Percentiles rank a stretch among this genome's conserved stretches.
Evolutionary conservation across 2,797 vertebrate genomes (phyloP).

Genomic region (Halcyon chelicuti): DNA sequence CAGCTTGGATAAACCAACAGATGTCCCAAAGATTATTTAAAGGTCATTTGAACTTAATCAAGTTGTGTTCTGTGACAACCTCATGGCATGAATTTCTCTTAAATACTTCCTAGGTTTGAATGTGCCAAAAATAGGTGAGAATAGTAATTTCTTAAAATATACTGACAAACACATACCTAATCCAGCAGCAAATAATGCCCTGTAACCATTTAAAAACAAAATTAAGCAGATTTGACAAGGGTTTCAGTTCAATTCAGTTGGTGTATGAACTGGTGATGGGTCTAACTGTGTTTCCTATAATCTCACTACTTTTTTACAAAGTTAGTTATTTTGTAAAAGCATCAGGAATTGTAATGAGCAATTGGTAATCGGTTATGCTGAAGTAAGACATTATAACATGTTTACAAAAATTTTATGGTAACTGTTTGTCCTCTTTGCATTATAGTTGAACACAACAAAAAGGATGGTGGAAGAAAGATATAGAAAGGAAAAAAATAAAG

Average conservation of each 20-base stretch:
- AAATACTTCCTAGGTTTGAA: not conserved
- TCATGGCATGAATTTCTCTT: not conserved
- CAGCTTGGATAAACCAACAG: slow-evolving; percentile 16
- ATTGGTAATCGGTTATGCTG: not conserved
- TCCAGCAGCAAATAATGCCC: not conserved
- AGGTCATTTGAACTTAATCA: not conserved
- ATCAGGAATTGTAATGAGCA: not conserved
- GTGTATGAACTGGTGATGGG: not conserved
- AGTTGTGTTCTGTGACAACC: not conserved
- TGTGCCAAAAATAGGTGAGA: not conserved
- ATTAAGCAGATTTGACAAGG: not conserved
- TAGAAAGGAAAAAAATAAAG: not conserved
- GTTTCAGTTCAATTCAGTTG: not conserved
- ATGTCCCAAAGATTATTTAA: slow-evolving; percentile 24
- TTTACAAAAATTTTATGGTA: not conserved
- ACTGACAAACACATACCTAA: not conserved
- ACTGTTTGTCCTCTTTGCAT: not conserved
- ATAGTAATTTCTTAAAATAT: not conserved
- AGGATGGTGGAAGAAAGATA: not conserved
- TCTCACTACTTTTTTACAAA: not conserved
- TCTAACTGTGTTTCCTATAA: not conserved
- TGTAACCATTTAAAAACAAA: not conserved
- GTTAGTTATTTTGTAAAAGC: not conserved
- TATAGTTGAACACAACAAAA: not conserved
- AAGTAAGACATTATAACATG: not conserved